Percentiles rank a stretch among this genome's conserved stretches.
Evolutionary conservation across 2,888 invertebrate genomes (phyloP).

Genomic region (Agrotis ipsilon): DNA sequence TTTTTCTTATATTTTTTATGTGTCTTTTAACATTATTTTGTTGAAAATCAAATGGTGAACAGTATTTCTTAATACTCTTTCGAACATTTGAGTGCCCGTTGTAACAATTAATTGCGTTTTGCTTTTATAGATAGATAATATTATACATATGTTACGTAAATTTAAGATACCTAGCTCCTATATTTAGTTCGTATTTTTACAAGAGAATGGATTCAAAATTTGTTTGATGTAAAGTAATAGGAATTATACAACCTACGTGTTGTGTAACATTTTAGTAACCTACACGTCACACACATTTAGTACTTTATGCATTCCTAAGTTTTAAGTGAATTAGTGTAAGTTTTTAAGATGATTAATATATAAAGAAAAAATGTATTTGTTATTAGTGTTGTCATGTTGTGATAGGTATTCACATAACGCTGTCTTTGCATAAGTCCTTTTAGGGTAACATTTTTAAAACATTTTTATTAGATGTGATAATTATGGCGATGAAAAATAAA

Average conservation of each 20-base stretch:
- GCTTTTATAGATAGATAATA: conserved; percentile 28
- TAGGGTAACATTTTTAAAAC: conserved; percentile 32
- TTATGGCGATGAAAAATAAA: conserved; percentile 58
- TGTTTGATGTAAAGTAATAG: conserved; percentile 32
- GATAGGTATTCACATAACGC: conserved; percentile 14
- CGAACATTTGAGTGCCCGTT: conserved; percentile 22
- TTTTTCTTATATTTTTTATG: not conserved
- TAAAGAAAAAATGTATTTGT: conserved; percentile 29
- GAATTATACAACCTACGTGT: conserved; percentile 36
- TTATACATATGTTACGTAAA: conserved; percentile 39
- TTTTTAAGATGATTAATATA: conserved; percentile 28
- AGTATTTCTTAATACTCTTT: conserved; percentile 11
- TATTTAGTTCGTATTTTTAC: conserved; percentile 40
- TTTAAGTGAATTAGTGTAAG: conserved; percentile 27
- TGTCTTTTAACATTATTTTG: conserved; percentile 9
- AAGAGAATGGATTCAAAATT: conserved; percentile 28
- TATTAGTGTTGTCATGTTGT: conserved; percentile 22
- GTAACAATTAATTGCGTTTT: conserved; percentile 41
- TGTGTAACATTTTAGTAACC: conserved; percentile 41
- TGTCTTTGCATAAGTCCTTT: conserved; percentile 28
- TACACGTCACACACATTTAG: conserved; percentile 2
- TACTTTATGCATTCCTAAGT: conserved; percentile 47
- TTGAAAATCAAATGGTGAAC: conserved; percentile 10
- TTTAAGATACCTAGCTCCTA: conserved; percentile 20
- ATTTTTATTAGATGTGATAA: conserved; percentile 49